Base-by-base conservation (phyloP, 2,797 vertebrate species). In the Phalloptychus januarius region DNA sequence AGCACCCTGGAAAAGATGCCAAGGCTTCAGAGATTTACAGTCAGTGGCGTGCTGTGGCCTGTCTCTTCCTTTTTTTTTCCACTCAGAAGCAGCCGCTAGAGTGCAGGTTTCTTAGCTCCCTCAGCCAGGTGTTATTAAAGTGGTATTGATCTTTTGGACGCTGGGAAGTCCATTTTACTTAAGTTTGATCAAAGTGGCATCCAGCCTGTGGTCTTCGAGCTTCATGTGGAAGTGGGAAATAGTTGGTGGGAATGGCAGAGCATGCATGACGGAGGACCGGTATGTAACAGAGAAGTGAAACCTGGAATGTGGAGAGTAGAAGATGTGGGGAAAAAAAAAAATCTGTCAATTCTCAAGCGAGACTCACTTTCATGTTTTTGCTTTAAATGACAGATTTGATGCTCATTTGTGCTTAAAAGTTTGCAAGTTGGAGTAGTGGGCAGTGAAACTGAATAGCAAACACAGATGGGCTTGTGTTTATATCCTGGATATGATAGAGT, bases 111-210 rank as follows among this genome's bases (percentile, higher is more conserved):
- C 82, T 80, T 77, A 72, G 88, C 88, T 84, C 83, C 74, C 71
- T 82, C 79, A 72, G 90, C 90, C 90, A 94, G 93, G 86, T 93
- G 88, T 94, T 93, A 93, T 95, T 95, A 93, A 95, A 93, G 88
- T 83, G 74, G 45, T 94, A 95, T 96, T 92, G 95, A 95, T 95
- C 88, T 87, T 86, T 87, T 82, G 83, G 86, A 92, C 87, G 83
- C 91, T 38, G 52, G 86, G 90, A 90, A 94, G 93, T 94, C 92
- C 88, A 93, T 95, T 95, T 94, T 89, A 92, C 89, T 93, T 93
- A 89, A 83, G 91, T 94, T 94, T 95, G 91, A 94, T 95, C 93
- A 93, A 94, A 94, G 92, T 92, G 81, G 74, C 76, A 83, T 87
- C 82, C 77, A 13, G 87, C 76, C 87, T 90, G 87, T 88, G 85